A percentile compares a stretch with the other conserved stretches of the same genome.
Conservation (phyloP, 2,113 vertebrate species). For the Copsychus sechellarum region DNA sequence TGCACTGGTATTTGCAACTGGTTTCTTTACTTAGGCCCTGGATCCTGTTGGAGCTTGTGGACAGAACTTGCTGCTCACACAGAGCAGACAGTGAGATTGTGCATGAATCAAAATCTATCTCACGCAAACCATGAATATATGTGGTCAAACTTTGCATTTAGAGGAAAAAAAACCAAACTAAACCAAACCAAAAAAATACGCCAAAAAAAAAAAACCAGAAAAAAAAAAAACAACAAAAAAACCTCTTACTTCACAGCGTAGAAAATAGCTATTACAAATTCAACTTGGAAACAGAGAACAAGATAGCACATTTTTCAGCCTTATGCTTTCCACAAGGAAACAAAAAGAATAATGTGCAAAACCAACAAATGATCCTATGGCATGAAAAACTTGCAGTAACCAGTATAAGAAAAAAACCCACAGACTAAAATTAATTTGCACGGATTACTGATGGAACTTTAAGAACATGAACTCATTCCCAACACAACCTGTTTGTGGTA, state of each 20-base stretch:
- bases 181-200: too few species aligned
- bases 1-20: not conserved
- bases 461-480: not conserved
- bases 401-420: not conserved
- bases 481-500: not conserved
- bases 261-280: slow-evolving; percentile 1
- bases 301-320: not conserved
- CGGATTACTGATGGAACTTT: not conserved
- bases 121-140: not conserved
- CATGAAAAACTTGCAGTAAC: not conserved
- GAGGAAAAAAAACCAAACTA: not conserved
- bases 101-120: not conserved
- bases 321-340: slow-evolving; percentile 34
- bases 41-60: not conserved
- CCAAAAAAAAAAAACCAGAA: too few species aligned
- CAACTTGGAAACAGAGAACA: slow-evolving; percentile 31
- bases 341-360: slow-evolving; percentile 35
- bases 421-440: slow-evolving; percentile 37
- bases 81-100: not conserved
- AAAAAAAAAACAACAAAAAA: not conserved
- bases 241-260: not conserved
- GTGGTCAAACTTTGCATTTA: not conserved
- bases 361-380: not conserved
- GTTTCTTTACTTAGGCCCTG: not conserved
- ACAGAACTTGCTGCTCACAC: not conserved